Evolutionary conservation across 2,888 invertebrate genomes (phyloP).

Genomic region (Cremastinae sp.): DNA sequence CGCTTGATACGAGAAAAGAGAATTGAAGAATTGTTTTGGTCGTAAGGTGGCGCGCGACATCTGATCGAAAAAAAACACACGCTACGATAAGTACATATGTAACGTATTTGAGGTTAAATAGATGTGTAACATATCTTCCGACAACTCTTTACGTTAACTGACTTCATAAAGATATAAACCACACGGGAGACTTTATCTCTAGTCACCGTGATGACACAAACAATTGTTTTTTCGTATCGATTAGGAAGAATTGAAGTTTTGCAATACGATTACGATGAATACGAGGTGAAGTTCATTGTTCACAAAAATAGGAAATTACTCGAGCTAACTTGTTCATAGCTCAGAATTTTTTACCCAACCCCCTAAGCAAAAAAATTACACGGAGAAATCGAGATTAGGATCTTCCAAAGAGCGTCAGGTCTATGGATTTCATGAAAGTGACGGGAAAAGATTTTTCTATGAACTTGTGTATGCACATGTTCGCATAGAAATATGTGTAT

Average conservation of each 20-base stretch:
- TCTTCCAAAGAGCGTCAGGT: no score
- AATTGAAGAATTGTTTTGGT: slow-evolving; percentile 20
- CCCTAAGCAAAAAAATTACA: slow-evolving; percentile 15
- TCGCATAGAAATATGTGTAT: no score
- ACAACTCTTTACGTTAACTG: no score
- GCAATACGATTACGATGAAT: neutral
- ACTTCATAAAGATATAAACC: no score
- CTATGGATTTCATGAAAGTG: slow-evolving; percentile 5
- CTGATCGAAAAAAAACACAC: slow-evolving; percentile 14
- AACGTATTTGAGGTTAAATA: no score
- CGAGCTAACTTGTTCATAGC: slow-evolving; percentile 14
- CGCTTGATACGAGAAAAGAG: no score
- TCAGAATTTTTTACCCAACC: slow-evolving; percentile 41
- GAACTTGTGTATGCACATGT: slow-evolving; percentile 7
- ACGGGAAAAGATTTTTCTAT: slow-evolving; percentile 45
- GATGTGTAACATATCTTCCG: no score
- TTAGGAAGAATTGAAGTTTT: neutral
- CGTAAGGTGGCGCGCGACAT: slow-evolving; percentile 1
- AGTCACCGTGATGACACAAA: no score
- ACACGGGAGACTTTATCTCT: no score
- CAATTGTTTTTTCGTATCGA: no score
- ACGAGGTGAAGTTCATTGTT: neutral
- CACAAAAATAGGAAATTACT: slow-evolving; percentile 16
- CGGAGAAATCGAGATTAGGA: no score
- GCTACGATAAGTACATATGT: no score